Evolutionary conservation across 2,888 invertebrate species (phyloP).

Genomic region (Altica lythri): DNA sequence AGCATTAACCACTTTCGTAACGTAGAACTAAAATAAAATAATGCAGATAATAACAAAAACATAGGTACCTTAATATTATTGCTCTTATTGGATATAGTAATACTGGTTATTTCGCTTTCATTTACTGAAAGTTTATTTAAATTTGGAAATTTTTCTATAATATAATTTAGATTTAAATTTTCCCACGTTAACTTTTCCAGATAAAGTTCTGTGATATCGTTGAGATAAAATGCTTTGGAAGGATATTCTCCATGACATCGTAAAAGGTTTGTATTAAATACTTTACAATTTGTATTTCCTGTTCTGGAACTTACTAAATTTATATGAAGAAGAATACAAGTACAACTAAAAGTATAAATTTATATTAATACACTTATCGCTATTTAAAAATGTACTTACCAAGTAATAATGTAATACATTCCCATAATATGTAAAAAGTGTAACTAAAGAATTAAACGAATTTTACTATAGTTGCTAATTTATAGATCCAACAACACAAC

Average conservation of each 20-base stretch:
- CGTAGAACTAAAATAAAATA: too few species aligned
- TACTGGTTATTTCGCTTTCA: constrained; percentile 1
- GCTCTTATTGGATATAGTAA: neutral
- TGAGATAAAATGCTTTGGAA: neutral
- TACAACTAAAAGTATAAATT: too few species aligned
- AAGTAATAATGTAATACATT: neutral
- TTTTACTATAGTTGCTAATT: constrained; percentile 1
- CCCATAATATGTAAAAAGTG: neutral
- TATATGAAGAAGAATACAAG: neutral
- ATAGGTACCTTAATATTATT: constrained; percentile 17
- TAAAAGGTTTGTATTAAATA: neutral
- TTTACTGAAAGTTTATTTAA: constrained; percentile 30
- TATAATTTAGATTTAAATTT: constrained; percentile 28
- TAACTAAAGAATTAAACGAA: neutral
- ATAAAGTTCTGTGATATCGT: constrained; percentile 9
- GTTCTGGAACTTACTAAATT: neutral
- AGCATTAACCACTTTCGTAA: too few species aligned
- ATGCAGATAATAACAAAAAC: too few species aligned
- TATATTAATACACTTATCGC: too few species aligned
- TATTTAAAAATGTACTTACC: neutral
- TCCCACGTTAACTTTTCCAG: constrained; percentile 1
- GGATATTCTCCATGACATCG: constrained; percentile 2
- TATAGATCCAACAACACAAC: neutral
- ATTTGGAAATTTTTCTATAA: constrained; percentile 34
- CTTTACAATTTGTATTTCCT: neutral